These are phyloP conservation scores for Entomobrya proxima DNA, from an alignment of 2,888 invertebrate species.

Conservation along the genomic window DNA sequence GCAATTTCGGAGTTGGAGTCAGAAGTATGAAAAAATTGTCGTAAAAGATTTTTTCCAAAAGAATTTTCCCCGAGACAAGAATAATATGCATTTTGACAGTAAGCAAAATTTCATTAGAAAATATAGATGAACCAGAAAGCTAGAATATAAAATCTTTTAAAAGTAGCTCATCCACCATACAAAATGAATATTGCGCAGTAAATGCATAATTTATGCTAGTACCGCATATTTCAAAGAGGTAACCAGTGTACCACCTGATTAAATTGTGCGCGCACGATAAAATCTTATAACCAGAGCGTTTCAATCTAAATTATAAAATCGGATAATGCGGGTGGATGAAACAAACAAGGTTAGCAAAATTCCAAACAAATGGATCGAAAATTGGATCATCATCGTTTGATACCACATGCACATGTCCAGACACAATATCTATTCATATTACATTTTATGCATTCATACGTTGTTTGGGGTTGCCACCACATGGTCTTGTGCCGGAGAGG, in stretches of 20 bases:
- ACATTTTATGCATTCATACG: neutral
- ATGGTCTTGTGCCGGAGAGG: neutral
- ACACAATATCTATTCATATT: neutral
- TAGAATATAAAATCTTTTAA: neutral
- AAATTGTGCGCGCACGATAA: neutral
- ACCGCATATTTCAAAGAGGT: neutral
- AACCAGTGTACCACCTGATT: neutral
- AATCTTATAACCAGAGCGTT: constrained; percentile 4
- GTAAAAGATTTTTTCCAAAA: too few relatives aligned
- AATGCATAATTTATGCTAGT: neutral
- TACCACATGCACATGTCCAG: neutral
- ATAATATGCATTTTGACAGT: too few relatives aligned
- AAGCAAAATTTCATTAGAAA: constrained; percentile 28
- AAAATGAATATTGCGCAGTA: neutral
- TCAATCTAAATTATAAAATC: neutral
- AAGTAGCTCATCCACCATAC: neutral
- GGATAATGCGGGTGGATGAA: neutral
- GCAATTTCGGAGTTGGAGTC: too few relatives aligned
- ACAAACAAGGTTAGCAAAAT: constrained; percentile 14
- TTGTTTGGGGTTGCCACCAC: neutral
- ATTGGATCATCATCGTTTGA: constrained; percentile 24
- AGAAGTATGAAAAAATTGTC: too few relatives aligned
- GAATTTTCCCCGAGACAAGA: too few relatives aligned
- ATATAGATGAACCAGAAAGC: constrained; percentile 4
- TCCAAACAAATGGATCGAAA: constrained; percentile 16